A percentile compares a stretch with the other conserved stretches of the same genome.
Evolutionary conservation across 2,888 invertebrate genomes (phyloP).

Genomic region (Branchellion lobata): DNA sequence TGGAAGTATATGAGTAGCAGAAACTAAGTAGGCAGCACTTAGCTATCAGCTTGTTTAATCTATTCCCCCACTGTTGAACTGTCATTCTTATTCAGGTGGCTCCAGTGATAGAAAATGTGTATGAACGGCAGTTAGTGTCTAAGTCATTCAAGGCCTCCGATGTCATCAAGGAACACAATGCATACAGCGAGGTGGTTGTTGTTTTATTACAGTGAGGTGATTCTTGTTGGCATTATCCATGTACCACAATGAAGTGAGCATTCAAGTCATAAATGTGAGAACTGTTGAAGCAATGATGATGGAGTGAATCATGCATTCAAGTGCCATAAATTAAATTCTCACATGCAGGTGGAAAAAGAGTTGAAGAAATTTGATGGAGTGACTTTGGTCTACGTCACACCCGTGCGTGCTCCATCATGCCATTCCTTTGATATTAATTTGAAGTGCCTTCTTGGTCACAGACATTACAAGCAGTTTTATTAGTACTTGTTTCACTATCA

Average conservation of each 20-base stretch:
- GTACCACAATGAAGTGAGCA: too few relatives aligned
- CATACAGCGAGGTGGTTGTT: slow-evolving; percentile 69
- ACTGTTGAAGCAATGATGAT: too few relatives aligned
- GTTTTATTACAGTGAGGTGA: too few relatives aligned
- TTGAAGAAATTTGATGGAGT: slow-evolving; percentile 72
- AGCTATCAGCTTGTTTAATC: too few relatives aligned
- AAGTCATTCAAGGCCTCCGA: slow-evolving; percentile 72
- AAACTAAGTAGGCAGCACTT: too few relatives aligned
- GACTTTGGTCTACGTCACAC: slow-evolving; percentile 87
- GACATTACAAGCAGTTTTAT: background rate
- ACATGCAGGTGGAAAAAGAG: slow-evolving; percentile 65
- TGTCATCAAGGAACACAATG: slow-evolving; percentile 75
- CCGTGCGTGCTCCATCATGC: slow-evolving; percentile 69
- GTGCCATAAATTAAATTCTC: too few relatives aligned
- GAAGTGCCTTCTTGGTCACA: background rate
- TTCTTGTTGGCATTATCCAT: too few relatives aligned
- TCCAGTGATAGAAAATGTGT: slow-evolving; percentile 47
- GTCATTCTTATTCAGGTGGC: background rate
- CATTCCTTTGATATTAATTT: background rate
- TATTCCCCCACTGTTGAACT: background rate
- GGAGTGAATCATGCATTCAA: too few relatives aligned
- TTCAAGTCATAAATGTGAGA: too few relatives aligned
- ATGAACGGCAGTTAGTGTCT: slow-evolving; percentile 66
- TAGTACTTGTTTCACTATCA: background rate
- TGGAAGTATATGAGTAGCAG: too few relatives aligned